phyloP scores from a whole-genome alignment of 2,888 invertebrate species.

The Hoplodrina blanda region DNA sequence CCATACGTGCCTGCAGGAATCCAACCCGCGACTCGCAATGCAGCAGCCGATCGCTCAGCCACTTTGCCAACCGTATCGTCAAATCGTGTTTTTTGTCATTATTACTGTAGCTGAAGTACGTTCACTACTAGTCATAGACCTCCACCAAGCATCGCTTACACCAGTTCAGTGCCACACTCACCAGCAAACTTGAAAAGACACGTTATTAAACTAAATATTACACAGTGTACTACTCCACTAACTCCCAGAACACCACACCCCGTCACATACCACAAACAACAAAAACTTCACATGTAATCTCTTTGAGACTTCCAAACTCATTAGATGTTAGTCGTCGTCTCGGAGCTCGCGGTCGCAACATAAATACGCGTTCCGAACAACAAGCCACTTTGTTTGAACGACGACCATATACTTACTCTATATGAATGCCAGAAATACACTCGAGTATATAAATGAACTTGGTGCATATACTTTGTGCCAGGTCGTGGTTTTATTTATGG shows the following conservation, averaged over 20 bases:
- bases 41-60: too few relatives aligned
- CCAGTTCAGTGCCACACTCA: background rate
- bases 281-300: conserved; percentile 69
- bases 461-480: conserved; percentile 40
- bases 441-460: conserved; percentile 46
- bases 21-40: too few relatives aligned
- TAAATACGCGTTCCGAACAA: conserved; percentile 65
- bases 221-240: conserved; percentile 9
- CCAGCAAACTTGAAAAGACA: background rate
- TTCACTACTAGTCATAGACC: too few relatives aligned
- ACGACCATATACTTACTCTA: conserved; percentile 66
- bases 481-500: conserved; percentile 47
- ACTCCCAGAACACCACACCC: background rate
- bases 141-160: background rate
- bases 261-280: conserved; percentile 43
- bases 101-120: too few relatives aligned
- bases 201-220: background rate
- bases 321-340: conserved; percentile 70
- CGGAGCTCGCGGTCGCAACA: conserved; percentile 63
- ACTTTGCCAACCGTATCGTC: too few relatives aligned
- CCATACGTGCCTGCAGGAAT: too few relatives aligned
- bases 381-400: conserved; percentile 74
- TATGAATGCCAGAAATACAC: conserved; percentile 68
- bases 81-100: too few relatives aligned
- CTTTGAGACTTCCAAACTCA: conserved; percentile 75